Conservation (phyloP, 2,797 vertebrate genomes). For the Cossypha caffra region DNA sequence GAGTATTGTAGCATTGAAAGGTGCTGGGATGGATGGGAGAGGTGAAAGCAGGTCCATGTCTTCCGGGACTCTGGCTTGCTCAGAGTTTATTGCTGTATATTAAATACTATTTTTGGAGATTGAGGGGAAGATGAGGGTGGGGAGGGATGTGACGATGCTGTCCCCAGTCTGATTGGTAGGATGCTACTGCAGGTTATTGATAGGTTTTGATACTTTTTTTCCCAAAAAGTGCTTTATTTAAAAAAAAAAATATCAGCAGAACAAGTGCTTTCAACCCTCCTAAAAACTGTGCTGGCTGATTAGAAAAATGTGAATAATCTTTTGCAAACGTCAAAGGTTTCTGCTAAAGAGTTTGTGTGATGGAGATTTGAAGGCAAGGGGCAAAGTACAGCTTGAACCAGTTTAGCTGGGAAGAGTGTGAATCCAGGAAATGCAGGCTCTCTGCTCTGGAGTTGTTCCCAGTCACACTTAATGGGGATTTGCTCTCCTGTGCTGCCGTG, state of each 20-base stretch:
- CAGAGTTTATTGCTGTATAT: slow-evolving; percentile 58
- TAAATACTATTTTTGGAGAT: slow-evolving; percentile 59
- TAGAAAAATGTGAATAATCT: slow-evolving; percentile 17
- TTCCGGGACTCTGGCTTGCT: slow-evolving; percentile 56
- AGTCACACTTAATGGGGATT: neutral
- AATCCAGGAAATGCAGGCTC: slow-evolving; percentile 26
- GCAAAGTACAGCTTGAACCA: neutral
- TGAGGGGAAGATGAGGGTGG: neutral
- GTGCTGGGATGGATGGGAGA: neutral
- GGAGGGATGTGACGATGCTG: neutral
- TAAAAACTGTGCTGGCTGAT: slow-evolving; percentile 22
- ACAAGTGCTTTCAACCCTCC: slow-evolving; percentile 59
- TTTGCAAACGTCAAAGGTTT: neutral
- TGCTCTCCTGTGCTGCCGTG: neutral
- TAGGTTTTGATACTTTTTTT: neutral
- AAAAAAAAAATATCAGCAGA: neutral
- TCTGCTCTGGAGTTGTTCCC: slow-evolving; percentile 39
- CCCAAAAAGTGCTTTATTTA: slow-evolving; percentile 55
- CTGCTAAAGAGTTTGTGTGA: neutral
- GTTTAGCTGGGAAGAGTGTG: neutral
- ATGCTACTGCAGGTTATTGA: neutral
- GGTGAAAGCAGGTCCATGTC: slow-evolving; percentile 45
- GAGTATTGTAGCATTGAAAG: neutral
- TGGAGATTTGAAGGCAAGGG: neutral
- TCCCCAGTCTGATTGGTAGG: neutral